A percentile compares a stretch with the other conserved stretches of the same genome.
These are phyloP conservation scores for Saiga tatarica DNA, from an alignment of 2,113 vertebrate species.

Conservation along the genomic window DNA sequence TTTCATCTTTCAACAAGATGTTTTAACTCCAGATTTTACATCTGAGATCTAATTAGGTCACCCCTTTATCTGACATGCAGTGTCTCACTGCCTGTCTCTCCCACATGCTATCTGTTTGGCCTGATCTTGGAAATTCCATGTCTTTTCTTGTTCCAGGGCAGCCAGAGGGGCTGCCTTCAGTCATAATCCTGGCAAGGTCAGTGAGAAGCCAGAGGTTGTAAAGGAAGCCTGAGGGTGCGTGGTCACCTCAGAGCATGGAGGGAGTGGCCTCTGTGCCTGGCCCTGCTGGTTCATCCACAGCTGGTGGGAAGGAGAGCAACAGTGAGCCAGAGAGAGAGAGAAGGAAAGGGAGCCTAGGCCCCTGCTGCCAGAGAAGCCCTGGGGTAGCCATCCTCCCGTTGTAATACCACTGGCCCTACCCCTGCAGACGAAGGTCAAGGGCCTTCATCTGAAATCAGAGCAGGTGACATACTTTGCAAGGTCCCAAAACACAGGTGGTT, in stretches of 20 bases:
- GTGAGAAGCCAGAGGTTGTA: neutral
- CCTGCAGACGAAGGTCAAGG: neutral
- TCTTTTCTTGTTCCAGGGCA: neutral
- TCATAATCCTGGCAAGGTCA: neutral
- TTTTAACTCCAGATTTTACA: neutral
- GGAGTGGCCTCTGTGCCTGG: neutral
- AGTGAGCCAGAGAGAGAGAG: neutral
- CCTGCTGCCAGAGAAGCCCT: neutral
- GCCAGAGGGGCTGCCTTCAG: neutral
- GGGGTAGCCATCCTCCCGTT: accelerated
- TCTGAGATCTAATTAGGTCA: neutral
- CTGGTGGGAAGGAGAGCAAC: neutral
- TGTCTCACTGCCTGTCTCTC: neutral
- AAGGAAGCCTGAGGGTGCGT: neutral
- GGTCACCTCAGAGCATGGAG: neutral
- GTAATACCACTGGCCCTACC: neutral
- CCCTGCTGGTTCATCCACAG: neutral
- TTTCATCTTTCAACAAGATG: neutral
- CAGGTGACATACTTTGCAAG: neutral
- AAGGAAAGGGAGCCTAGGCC: neutral
- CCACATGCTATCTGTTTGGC: neutral
- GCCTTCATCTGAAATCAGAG: neutral
- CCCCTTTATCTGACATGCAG: neutral
- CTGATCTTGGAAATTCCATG: neutral
- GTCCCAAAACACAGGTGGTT: neutral